Evolutionary conservation across 2,797 vertebrate genomes (phyloP).

Genomic region (Protonibea diacanthus): DNA sequence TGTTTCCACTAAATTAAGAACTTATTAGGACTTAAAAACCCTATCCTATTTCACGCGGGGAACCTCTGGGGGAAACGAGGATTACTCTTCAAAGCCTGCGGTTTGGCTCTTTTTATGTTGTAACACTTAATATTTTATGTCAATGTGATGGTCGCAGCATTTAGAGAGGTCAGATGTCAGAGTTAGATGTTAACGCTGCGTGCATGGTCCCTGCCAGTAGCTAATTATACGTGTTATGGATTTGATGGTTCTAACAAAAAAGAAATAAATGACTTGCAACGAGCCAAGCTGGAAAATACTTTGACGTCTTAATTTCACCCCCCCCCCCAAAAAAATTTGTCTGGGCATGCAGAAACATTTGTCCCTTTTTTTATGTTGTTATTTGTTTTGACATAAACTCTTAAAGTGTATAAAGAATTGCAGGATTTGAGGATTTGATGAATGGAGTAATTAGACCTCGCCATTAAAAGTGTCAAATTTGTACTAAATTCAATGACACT

Average conservation of each 20-base stretch:
- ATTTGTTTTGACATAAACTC: slow-evolving; percentile 17
- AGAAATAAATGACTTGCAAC: slow-evolving; percentile 29
- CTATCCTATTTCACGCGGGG: slow-evolving; percentile 70
- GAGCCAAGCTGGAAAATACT: slow-evolving; percentile 34
- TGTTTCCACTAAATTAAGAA: slow-evolving; percentile 79
- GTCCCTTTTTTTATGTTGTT: not conserved
- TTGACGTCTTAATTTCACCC: slow-evolving; percentile 37
- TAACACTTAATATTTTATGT: slow-evolving; percentile 80
- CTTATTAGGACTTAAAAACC: slow-evolving; percentile 80
- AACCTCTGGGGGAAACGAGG: slow-evolving; percentile 65
- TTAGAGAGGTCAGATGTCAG: slow-evolving; percentile 69
- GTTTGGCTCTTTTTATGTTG: slow-evolving; percentile 65
- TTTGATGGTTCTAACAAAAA: slow-evolving; percentile 35
- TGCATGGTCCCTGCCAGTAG: slow-evolving; percentile 26
- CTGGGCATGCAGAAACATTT: slow-evolving; percentile 7
- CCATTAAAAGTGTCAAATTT: slow-evolving; percentile 21
- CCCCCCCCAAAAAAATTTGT: slow-evolving; percentile 8
- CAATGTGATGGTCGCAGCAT: slow-evolving; percentile 58
- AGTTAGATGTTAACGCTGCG: slow-evolving; percentile 31
- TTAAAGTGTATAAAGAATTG: not conserved
- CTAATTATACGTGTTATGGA: slow-evolving; percentile 52
- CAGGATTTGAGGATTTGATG: slow-evolving; percentile 21
- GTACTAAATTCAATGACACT: not conserved
- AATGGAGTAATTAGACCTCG: slow-evolving; percentile 12
- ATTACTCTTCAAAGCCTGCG: slow-evolving; percentile 76